These are phyloP conservation scores for Tylochromis polylepis DNA, from an alignment of 2,113 vertebrate species.

Conservation along the genomic window DNA sequence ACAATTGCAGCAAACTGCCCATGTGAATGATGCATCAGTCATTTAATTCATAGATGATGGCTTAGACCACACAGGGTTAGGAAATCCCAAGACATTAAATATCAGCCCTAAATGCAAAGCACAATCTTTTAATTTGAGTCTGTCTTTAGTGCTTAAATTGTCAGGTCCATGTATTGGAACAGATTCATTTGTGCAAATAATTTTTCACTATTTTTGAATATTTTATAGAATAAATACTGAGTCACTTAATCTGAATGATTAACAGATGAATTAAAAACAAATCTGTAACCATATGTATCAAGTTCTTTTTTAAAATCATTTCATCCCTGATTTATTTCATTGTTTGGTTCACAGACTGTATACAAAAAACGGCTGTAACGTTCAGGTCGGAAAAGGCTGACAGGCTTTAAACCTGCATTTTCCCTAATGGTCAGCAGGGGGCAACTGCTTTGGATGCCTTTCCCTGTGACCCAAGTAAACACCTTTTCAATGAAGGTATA, in stretches of 20 bases:
- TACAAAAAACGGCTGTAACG: background rate
- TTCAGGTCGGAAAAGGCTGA: background rate
- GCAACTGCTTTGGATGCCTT: background rate
- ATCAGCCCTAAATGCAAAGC: background rate
- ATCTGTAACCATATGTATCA: background rate
- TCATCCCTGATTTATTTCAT: background rate
- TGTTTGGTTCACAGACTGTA: background rate
- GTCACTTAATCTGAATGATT: background rate
- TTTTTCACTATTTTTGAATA: background rate
- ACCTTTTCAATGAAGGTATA: background rate
- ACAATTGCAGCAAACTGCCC: background rate
- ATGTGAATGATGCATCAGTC: background rate
- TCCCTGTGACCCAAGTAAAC: background rate
- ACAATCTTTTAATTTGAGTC: background rate
- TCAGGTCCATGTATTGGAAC: background rate
- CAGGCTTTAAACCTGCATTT: background rate
- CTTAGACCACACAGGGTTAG: background rate
- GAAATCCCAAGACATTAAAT: background rate
- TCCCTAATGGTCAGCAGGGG: background rate
- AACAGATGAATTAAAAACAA: background rate
- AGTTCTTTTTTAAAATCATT: too few relatives aligned
- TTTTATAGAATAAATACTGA: background rate
- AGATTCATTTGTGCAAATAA: background rate
- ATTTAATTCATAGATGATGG: background rate
- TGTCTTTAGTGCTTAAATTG: background rate